Percentiles rank a stretch among this genome's conserved stretches.
Conservation (phyloP, 2,797 vertebrate genomes). For the Chlorospingus semifuscus region DNA sequence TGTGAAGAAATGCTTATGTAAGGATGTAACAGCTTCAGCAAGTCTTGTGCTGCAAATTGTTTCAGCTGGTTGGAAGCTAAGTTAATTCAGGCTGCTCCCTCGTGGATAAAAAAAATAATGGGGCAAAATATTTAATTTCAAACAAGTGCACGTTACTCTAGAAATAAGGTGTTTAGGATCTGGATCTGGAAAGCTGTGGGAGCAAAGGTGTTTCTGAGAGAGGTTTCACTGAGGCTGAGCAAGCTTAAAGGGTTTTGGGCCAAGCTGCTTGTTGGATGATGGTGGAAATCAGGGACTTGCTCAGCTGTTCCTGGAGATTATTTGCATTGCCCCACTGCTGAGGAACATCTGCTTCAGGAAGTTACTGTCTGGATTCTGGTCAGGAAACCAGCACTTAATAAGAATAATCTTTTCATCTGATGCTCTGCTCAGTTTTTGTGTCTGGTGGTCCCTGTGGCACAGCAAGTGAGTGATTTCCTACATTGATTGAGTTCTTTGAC, state of each 20-base stretch:
- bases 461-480: not conserved
- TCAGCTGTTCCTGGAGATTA: not conserved
- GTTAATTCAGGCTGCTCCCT: slow-evolving; percentile 23
- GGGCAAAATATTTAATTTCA: not conserved
- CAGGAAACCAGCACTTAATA: not conserved
- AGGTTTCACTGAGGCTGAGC: not conserved
- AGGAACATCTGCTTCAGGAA: not conserved
- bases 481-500: not conserved
- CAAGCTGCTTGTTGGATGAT: not conserved
- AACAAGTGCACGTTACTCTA: not conserved
- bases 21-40: slow-evolving; percentile 28
- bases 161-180: not conserved
- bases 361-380: not conserved
- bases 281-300: not conserved
- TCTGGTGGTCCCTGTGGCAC: not conserved
- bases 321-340: not conserved
- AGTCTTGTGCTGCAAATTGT: slow-evolving; percentile 13
- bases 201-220: not conserved
- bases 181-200: not conserved
- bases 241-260: not conserved
- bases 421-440: not conserved
- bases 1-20: slow-evolving; percentile 57
- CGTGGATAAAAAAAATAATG: not conserved
- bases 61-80: slow-evolving; percentile 7
- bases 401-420: not conserved